Percentiles rank a stretch among this genome's conserved stretches.
These are phyloP conservation scores for Parascotia fuliginaria DNA, from an alignment of 2,888 invertebrate genomes.

Conservation along the genomic window DNA sequence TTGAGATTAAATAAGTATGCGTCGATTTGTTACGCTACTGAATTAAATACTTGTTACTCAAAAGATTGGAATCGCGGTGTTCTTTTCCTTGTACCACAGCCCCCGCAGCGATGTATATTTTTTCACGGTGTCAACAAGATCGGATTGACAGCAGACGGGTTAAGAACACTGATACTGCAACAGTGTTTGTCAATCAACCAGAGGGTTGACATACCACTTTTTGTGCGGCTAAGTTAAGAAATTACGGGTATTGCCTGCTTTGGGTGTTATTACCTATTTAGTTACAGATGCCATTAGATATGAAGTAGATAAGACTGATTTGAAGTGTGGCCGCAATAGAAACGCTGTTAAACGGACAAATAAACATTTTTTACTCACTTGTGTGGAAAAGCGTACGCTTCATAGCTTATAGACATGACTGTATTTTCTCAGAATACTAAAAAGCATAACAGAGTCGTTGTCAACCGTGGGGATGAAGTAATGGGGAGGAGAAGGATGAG, in stretches of 20 bases:
- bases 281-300: neutral
- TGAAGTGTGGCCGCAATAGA: no score
- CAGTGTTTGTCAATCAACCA: conserved; percentile 68
- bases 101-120: conserved; percentile 54
- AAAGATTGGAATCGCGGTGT: neutral
- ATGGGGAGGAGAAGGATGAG: no score
- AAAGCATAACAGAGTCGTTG: no score
- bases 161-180: conserved; percentile 57
- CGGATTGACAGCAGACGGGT: conserved; percentile 69
- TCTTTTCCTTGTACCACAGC: conserved; percentile 37
- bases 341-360: no score
- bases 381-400: no score
- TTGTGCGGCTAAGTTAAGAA: conserved; percentile 48
- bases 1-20: no score
- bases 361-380: no score
- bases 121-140: conserved; percentile 62
- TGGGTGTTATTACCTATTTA: conserved; percentile 23
- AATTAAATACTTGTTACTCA: no score
- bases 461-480: no score
- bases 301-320: neutral
- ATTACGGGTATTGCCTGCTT: conserved; percentile 30
- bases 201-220: conserved; percentile 49
- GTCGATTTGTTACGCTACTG: no score
- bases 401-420: no score
- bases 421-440: no score